Base-by-base conservation (phyloP, 2,888 invertebrate genomes). In the Gnatocerus cornutus region DNA sequence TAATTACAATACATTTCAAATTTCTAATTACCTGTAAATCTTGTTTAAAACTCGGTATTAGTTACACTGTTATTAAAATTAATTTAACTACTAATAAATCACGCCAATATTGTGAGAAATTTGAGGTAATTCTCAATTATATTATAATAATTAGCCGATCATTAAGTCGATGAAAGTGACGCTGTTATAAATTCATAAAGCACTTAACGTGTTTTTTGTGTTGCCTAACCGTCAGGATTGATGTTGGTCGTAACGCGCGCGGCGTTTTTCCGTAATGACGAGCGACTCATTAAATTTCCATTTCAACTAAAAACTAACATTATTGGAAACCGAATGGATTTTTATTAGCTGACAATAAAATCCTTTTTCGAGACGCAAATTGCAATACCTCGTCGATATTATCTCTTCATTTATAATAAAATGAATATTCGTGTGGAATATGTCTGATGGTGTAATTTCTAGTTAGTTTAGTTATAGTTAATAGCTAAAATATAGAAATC, bases 261-360 rank as follows among this genome's bases (percentile, higher is more conserved):
- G 12, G 53, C 6, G 33, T 33, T 33, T 21, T 21, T 21, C 21
- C 21, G 21, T 21, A 37, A 7, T 41, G 33, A 41, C n/a, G 10
- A 37, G 39, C 55, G 39, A 9, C 41, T 45, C 45, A 59, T 59
- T 59, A 59, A 43, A 59, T 46, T 59, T 46, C 59, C 59, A 59
- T 59, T 59, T 59, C 27, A 33, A 59, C 27, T 7, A n/a, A 58
- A 56, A 58, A 58, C 43, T 16, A 43, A 43, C 43, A 41, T 41
- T 41, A 55, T 12, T 39, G 13, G 39, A 30, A 53, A 53, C 13
- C 30, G 10, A 29, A 30, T 59, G 30, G 27, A 59, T 46, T 59
- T 58, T 59, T 46, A 56, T 56, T 56, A 43, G 41, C 10, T 39
- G 16, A 55, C 39, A 55, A 55, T 16, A 39, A 52, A 30, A 52